Evolutionary conservation across 1,140 invertebrate genomes (phyloP), one percentile per base, ranked within the genome.

Genomic region (Micrasema minimum): DNA sequence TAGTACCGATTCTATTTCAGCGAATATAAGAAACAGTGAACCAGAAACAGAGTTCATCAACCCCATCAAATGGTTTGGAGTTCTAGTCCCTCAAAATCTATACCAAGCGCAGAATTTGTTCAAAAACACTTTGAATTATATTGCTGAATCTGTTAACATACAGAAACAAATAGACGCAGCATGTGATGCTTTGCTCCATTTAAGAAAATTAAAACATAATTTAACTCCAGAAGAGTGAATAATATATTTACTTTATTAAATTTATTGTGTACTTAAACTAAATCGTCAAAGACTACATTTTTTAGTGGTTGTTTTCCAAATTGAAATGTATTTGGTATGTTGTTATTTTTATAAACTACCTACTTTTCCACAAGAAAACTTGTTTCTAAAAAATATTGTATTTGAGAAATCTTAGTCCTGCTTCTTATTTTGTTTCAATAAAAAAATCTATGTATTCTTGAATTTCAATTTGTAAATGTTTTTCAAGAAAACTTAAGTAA

Each of bases 51-150:
- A 81, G 37, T 80, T 80, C 62, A 80, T 85, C 9, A 88, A 92
- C 80, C 91, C 91, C 2, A 79, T 92, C 18, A 88, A 88, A 68
- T 92, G 91, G 91, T 93, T 93, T 83, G 91, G 92, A 11, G 85
- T 91, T 61, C 79, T 93, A 37, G 89, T 91, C 0, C 91, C 91
- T 1, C 88, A 90, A 76, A 89, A 88, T 80, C 82, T 93, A 74
- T 85, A 86, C 77, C 86, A 83, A 71, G 88, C 90, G 1, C 90
- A 92, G 79, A 86, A 85, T 73, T 82, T 87, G 75, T 93, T 91
- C 77, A 85, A 88, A 76, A 87, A 88, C 71, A 84, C 88, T 6
- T 72, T 91, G n/a, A 86, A 87, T 64, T 85, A 87, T 80, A 79
- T 86, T 53, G 80, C 89, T 1, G 85, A 89, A 77, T 85, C 87